Conservation (phyloP, 2,797 vertebrate genomes). For the Pangasius djambal region DNA sequence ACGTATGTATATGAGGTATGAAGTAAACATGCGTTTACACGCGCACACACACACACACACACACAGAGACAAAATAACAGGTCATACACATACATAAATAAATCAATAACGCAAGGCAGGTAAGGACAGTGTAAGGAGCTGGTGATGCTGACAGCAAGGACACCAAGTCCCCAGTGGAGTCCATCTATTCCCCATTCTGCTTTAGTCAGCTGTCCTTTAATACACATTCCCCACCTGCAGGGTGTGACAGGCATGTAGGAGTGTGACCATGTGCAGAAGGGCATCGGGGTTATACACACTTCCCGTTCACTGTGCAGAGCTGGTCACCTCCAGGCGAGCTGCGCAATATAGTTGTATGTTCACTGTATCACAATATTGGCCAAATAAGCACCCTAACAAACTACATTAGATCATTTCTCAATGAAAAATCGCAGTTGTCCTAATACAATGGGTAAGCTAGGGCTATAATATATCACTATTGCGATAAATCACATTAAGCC, state of each 20-base stretch:
- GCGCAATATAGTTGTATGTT: background rate
- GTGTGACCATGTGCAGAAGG: slow-evolving; percentile 21
- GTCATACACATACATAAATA: slow-evolving; percentile 19
- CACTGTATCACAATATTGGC: background rate
- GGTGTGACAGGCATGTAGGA: slow-evolving; percentile 42
- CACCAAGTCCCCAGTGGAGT: slow-evolving; percentile 68
- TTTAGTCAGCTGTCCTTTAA: slow-evolving; percentile 73
- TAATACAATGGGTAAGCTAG: background rate
- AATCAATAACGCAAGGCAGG: slow-evolving; percentile 33
- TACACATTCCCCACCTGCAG: slow-evolving; percentile 43
- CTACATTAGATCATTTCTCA: background rate
- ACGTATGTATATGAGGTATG: background rate
- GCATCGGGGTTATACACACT: slow-evolving; percentile 44
- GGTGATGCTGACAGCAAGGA: slow-evolving; percentile 77
- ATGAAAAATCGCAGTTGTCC: background rate
- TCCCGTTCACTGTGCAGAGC: slow-evolving; percentile 19
- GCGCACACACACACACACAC: background rate
- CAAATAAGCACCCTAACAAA: background rate
- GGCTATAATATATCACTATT: background rate
- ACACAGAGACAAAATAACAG: background rate
- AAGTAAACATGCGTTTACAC: background rate
- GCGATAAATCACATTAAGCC: background rate
- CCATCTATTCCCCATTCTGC: slow-evolving; percentile 66
- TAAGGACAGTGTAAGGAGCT: slow-evolving; percentile 61
- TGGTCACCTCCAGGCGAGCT: slow-evolving; percentile 7